Evolutionary conservation across 2,113 vertebrate genomes (phyloP), one percentile per base, ranked within the genome.

Genomic region (Sprattus sprattus): DNA sequence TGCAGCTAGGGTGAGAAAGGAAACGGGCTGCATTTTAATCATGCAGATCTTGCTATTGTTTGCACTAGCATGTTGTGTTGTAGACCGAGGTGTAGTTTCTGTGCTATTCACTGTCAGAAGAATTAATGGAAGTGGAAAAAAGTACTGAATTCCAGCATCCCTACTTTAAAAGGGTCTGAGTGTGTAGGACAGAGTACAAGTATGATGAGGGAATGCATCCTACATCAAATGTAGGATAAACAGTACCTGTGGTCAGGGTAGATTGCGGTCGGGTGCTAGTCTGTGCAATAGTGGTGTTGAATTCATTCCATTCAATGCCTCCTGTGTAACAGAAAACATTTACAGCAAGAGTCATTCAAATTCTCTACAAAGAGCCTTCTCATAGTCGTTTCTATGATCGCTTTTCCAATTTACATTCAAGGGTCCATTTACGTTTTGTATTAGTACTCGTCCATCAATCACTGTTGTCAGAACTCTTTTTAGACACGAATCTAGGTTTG

Each of bases 1-100:
- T 39, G 18, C 49, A 20, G 50, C 87, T 87, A 82, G 47, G 2
- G 67, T 11, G 45, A 84, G 44, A 85, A 20, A 84, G 4, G 81
- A 18, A 78, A 32, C 71, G 13, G 71, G 11, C 11, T 54, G 54
- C 84, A 81, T 1, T 7, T n/a, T 57, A 39, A 45, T 10, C 47
- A 49, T 60, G 82, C 52, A 83, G 39, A 78, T 13, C 39, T 9
- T 39, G 11, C 28, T 78, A 32, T 11, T 15, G 28, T 6, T 16
- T 5, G 28, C 28, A 11, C n/a, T 67, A 22, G 10, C 28, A 32
- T 11, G 71, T 32, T 78, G 71, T 60, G 20, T 60, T 22, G 5
- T 22, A 8, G n/a, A 25, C 64, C 28, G 64, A 25, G 11, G n/a
- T 67, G 39, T 78, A 39, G 9, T 78, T 75, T 13, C n/a, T 78